phyloP scores from a whole-genome alignment of 2,797 vertebrate species.

The Novumbra hubbsi region DNA sequence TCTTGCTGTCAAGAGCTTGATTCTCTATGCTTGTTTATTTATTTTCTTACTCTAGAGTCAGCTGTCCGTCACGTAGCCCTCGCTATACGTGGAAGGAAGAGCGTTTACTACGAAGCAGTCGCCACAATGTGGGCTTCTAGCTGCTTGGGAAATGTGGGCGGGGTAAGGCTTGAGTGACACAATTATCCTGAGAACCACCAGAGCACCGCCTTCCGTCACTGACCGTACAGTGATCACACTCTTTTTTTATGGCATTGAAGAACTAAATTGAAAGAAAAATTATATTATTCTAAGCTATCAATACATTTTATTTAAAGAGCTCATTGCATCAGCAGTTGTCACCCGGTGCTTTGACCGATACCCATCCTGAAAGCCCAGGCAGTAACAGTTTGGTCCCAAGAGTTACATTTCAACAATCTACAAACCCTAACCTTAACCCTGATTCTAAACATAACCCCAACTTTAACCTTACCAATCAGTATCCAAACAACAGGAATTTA shows the following conservation, averaged over 20 bases:
- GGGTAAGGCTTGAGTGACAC: neutral
- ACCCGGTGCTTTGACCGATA: too few species aligned
- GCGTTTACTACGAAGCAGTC: conserved; percentile 1
- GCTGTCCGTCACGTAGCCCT: neutral
- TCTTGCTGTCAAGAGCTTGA: neutral
- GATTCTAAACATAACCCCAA: too few species aligned
- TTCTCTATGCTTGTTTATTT: neutral
- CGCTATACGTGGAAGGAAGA: neutral
- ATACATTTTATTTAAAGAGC: too few species aligned
- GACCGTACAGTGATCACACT: neutral
- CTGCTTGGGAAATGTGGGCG: conserved; percentile 8
- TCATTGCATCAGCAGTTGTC: too few species aligned
- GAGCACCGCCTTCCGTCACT: neutral
- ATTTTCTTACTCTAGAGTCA: neutral
- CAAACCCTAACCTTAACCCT: too few species aligned
- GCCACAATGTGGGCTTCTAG: conserved; percentile 1
- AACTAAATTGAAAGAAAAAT: neutral
- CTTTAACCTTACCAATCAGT: too few species aligned
- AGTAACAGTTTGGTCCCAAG: too few species aligned
- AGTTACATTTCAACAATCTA: too few species aligned
- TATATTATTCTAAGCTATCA: neutral
- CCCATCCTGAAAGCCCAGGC: too few species aligned
- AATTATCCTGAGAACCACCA: neutral
- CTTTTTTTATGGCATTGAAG: neutral
- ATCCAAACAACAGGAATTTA: too few species aligned